Percentiles rank a stretch among this genome's conserved stretches.
phyloP scores from a whole-genome alignment of 2,113 vertebrate species.

The Glaucomys volans region DNA sequence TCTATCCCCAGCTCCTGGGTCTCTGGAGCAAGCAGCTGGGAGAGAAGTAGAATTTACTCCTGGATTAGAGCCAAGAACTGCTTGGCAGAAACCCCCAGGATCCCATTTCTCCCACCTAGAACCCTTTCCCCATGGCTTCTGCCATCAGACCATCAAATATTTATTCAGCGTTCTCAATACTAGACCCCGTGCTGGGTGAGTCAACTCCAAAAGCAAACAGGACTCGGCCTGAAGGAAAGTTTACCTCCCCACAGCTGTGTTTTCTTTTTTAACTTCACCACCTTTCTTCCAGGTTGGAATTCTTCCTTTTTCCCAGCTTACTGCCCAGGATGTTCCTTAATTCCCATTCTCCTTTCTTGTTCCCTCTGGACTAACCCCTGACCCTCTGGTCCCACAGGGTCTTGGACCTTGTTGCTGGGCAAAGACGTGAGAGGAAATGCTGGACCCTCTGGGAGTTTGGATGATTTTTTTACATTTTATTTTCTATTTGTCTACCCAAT shows the following conservation, averaged over 20 bases:
- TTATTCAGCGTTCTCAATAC: slow-evolving; percentile 44
- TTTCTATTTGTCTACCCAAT: slow-evolving; percentile 68
- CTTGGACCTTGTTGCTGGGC: slow-evolving; percentile 71
- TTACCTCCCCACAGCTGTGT: slow-evolving; percentile 5
- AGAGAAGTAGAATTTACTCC: slow-evolving; percentile 61
- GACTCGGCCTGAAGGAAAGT: slow-evolving; percentile 54
- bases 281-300: slow-evolving; percentile 72
- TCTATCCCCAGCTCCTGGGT: background rate
- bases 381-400: slow-evolving; percentile 55
- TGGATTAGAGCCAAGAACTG: slow-evolving; percentile 26
- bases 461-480: slow-evolving; percentile 65
- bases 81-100: slow-evolving; percentile 59
- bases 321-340: slow-evolving; percentile 29
- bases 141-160: slow-evolving; percentile 60
- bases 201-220: slow-evolving; percentile 40
- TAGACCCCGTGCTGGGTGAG: slow-evolving; percentile 32
- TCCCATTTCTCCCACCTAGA: slow-evolving; percentile 60
- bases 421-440: slow-evolving; percentile 85
- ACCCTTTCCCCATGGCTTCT: slow-evolving; percentile 54
- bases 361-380: slow-evolving; percentile 62
- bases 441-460: slow-evolving; percentile 78
- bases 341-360: slow-evolving; percentile 51
- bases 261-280: slow-evolving; percentile 53
- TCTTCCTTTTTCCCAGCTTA: slow-evolving; percentile 65
- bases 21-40: slow-evolving; percentile 60